Percentiles rank a stretch among this genome's conserved stretches.
Conservation (phyloP, 2,113 vertebrate species). For the Emydocephalus ijimae region DNA sequence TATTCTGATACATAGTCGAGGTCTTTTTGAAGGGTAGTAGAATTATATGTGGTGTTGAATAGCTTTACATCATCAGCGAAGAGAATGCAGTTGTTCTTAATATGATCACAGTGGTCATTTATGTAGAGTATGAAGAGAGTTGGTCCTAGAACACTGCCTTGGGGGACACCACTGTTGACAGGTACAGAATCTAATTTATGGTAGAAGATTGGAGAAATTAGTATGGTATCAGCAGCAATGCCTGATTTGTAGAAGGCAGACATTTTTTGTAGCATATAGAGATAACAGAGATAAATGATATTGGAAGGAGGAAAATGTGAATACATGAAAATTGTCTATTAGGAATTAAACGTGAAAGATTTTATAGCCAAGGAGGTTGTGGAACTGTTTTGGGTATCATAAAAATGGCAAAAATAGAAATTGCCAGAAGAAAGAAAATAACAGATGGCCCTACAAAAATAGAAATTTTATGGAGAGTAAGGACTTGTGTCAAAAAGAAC, state of each 20-base stretch:
- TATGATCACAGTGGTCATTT: too few relatives aligned
- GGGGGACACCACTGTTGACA: too few relatives aligned
- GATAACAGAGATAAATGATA: not conserved
- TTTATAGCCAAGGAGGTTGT: not conserved
- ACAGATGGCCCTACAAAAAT: conserved; percentile 8
- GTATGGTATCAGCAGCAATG: not conserved
- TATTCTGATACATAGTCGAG: too few relatives aligned
- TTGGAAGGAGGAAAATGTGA: not conserved
- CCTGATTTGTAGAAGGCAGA: not conserved
- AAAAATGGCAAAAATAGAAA: conserved; percentile 13
- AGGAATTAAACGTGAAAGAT: not conserved
- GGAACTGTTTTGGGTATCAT: not conserved
- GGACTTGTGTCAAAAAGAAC: not conserved
- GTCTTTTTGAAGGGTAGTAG: too few relatives aligned
- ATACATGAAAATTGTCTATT: not conserved
- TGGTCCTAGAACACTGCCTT: too few relatives aligned
- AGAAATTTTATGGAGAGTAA: not conserved
- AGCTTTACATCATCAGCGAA: too few relatives aligned
- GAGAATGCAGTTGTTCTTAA: too few relatives aligned
- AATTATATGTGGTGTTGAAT: too few relatives aligned
- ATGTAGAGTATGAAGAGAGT: too few relatives aligned
- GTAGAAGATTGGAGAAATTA: not conserved
- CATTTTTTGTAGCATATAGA: not conserved
- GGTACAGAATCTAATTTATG: not conserved
- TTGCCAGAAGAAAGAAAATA: conserved; percentile 1